phyloP scores from a whole-genome alignment of 2,888 invertebrate species.

The Callosobruchus maculatus region DNA sequence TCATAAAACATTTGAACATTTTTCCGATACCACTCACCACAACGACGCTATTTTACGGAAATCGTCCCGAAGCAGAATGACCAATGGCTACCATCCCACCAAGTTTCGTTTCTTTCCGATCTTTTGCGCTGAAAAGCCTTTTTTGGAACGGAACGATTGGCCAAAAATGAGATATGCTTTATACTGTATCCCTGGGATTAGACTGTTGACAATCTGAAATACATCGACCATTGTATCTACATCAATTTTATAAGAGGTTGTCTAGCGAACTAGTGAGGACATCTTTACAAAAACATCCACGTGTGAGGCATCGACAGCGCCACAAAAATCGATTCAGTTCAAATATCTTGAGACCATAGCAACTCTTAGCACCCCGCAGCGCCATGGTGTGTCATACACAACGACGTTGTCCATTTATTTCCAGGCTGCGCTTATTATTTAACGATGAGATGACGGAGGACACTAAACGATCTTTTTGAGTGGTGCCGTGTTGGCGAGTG shows the following conservation, averaged over 20 bases:
- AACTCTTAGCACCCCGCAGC: not conserved
- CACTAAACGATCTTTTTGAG: not conserved
- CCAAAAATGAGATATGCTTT: too few species aligned
- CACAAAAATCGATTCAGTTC: not conserved
- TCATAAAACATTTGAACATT: too few species aligned
- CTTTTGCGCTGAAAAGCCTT: too few species aligned
- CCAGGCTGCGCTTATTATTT: not conserved
- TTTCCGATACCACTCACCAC: too few species aligned
- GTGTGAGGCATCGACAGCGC: not conserved
- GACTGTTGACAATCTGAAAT: too few species aligned
- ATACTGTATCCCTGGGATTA: too few species aligned
- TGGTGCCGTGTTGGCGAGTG: not conserved
- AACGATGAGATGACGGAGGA: not conserved
- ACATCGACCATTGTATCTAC: too few species aligned
- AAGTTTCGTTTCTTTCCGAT: too few species aligned
- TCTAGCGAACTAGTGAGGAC: not conserved
- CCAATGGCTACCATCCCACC: too few species aligned
- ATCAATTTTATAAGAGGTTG: not conserved
- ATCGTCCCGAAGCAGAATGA: too few species aligned
- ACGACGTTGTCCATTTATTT: not conserved
- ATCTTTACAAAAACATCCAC: not conserved
- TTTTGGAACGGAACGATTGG: too few species aligned
- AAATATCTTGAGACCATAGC: not conserved
- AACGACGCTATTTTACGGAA: too few species aligned
- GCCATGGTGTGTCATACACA: not conserved